Base-by-base conservation (phyloP, 2,113 vertebrate genomes). In the Nesoenas mayeri region DNA sequence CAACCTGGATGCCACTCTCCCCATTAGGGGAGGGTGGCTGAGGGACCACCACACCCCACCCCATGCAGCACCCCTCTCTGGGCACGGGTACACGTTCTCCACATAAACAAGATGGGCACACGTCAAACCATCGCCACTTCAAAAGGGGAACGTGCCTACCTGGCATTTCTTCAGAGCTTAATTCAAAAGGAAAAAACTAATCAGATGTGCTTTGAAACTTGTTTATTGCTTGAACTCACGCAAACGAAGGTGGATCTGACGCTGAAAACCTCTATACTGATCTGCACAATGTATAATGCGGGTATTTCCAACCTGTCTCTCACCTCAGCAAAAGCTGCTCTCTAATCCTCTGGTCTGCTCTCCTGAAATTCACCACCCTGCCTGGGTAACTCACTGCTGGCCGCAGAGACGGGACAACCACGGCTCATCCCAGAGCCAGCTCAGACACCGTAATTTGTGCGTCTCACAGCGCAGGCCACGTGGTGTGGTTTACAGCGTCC, bases 401-500 rank as follows among this genome's bases (percentile, higher is more conserved):
- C 61, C 81, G n/a, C 82, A 62, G 79, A 73, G 78, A 88, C 67
- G n/a, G 62, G 70, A 61, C 48, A 93, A 50, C 56, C 4, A 0
- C 56, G 31, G 74, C 66, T 85, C 56, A 60, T 67, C 57, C 58
- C n/a, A 48, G 81, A 53, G 85, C 56, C 88, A 71, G 73, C 42
- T 71, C 57, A 29, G 21, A 70, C 50, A 61, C 88, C 18, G 0
- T 88, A 82, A 98, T 96, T 97, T 94, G 48, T 75, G 89, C 1
- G 0, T 38, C 25, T 56, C 11, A 20, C 50, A 79, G 48, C 81
- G 80, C 6, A 34, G 2, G 7, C 53, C 69, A 34, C 1, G 1
- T 22, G 2, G 25, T 94, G 97, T 86, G 97, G 97, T 96, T 95
- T 83, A 57, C 7, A 12, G 91, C 15, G 4, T 10, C 51, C 66